phyloP scores from a whole-genome alignment of 1,140 invertebrate genomes.

The Oedothorax gibbosus region DNA sequence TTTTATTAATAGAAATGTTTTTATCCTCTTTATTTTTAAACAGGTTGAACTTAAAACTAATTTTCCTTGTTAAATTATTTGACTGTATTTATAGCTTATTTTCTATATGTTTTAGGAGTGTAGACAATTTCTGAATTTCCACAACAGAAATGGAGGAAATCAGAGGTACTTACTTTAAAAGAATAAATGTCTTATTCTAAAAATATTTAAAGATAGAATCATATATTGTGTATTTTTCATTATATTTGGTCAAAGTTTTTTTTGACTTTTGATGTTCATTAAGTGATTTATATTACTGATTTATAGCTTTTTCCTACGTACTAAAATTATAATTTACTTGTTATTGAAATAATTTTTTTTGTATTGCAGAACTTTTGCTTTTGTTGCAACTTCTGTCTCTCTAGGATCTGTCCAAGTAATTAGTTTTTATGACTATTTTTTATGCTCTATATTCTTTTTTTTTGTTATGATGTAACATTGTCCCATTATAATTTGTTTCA shows the following conservation, averaged over 20 bases:
- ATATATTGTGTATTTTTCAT: background rate
- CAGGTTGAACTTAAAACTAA: background rate
- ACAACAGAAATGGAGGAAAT: background rate
- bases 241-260: background rate
- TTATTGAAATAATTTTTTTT: background rate
- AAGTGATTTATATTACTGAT: background rate
- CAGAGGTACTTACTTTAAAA: background rate
- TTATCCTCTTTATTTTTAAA: background rate
- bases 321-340: background rate
- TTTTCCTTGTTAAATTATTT: background rate
- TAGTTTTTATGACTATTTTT: conserved; percentile 12
- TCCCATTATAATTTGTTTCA: background rate
- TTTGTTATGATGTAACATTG: background rate
- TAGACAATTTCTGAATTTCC: conserved; percentile 17
- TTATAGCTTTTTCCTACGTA: background rate
- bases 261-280: background rate
- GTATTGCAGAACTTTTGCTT: conserved; percentile 7
- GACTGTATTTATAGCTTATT: background rate
- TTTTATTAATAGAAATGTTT: background rate
- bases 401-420: conserved; percentile 2
- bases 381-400: conserved; percentile 5
- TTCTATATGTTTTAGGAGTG: background rate
- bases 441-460: background rate
- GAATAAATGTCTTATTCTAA: background rate
- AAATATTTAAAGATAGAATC: background rate